These are phyloP conservation scores for Cotesia congregata DNA, from an alignment of 2,888 invertebrate species.

Conservation along the genomic window DNA sequence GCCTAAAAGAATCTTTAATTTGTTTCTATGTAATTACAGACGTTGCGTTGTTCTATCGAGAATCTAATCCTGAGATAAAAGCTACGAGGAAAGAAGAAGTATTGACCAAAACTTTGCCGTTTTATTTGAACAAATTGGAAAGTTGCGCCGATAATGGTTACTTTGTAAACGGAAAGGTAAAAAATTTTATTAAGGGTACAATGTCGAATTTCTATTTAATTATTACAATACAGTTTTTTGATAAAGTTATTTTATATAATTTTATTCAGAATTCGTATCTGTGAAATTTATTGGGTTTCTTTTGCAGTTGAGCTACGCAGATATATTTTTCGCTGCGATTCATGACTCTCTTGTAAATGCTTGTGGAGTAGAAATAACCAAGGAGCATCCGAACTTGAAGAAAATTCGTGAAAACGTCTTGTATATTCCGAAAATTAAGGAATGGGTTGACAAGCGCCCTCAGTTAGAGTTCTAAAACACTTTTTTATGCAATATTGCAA, in stretches of 20 bases:
- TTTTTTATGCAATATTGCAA: not conserved
- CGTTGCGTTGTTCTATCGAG: conserved; percentile 54
- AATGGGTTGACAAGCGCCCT: conserved; percentile 57
- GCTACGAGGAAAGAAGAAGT: conserved; percentile 54
- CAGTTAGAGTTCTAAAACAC: conserved; percentile 49
- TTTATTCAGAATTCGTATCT: not conserved
- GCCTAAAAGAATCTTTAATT: not conserved
- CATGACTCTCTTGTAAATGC: conserved; percentile 54
- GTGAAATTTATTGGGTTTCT: conserved; percentile 3
- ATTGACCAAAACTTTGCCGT: conserved; percentile 56
- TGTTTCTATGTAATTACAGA: conserved; percentile 46
- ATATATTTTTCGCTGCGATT: conserved; percentile 61
- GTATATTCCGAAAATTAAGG: conserved; percentile 53
- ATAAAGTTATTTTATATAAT: not conserved
- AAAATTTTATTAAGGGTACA: not conserved
- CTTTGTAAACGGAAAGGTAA: conserved; percentile 60
- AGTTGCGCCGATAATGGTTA: conserved; percentile 58
- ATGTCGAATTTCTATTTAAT: not conserved
- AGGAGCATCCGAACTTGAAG: conserved; percentile 55
- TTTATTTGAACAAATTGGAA: conserved; percentile 58
- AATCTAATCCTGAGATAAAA: conserved; percentile 54
- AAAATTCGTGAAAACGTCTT: conserved; percentile 56
- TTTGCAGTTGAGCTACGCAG: conserved; percentile 62
- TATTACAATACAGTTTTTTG: too few relatives aligned
- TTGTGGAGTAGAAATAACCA: conserved; percentile 54